Conservation (phyloP, 2,113 vertebrate species). For the Festucalex cinctus region DNA sequence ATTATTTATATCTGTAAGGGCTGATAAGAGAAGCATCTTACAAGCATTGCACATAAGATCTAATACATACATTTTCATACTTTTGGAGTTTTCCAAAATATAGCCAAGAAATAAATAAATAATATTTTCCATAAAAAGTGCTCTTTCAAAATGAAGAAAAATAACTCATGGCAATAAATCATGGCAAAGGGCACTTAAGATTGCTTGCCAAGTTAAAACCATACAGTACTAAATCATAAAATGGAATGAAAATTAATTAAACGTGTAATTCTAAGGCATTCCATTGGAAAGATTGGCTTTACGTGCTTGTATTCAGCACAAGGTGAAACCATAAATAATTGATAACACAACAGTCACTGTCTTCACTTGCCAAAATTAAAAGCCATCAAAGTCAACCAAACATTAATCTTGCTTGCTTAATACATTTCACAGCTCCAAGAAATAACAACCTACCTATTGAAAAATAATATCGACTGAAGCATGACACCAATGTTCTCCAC, state of each 20-base stretch:
- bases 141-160: conserved; percentile 13
- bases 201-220: background rate
- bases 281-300: conserved; percentile 9
- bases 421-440: background rate
- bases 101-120: conserved; percentile 24
- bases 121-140: conserved; percentile 26
- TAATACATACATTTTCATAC: background rate
- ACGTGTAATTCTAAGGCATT: conserved; percentile 15
- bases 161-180: too few species aligned
- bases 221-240: conserved; percentile 5
- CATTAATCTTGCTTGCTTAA: background rate
- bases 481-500: background rate
- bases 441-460: background rate
- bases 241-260: conserved; percentile 36
- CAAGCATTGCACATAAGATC: background rate
- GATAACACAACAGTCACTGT: background rate
- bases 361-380: conserved; percentile 1
- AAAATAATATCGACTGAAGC: background rate
- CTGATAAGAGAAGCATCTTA: background rate
- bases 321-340: conserved; percentile 9
- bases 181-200: background rate
- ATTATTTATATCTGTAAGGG: background rate
- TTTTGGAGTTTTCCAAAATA: conserved; percentile 36
- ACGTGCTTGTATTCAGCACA: background rate
- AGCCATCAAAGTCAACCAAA: background rate